Evolutionary conservation across 2,113 vertebrate genomes (phyloP).

Genomic region (Rhegmatorhina hoffmannsi): DNA sequence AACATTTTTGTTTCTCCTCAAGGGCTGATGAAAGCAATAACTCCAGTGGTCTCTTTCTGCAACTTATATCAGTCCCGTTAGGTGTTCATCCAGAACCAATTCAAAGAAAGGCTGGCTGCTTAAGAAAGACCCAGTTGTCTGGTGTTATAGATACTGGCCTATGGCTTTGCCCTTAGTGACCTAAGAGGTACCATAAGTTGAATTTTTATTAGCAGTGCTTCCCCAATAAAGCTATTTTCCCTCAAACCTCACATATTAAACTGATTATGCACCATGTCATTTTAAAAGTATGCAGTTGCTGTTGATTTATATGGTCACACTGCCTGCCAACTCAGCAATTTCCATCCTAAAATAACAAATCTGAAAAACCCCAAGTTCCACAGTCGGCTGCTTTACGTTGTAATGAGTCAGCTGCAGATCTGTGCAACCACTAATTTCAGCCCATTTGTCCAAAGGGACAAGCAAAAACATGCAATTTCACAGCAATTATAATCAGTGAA

Average conservation of each 20-base stretch:
- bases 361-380: not conserved
- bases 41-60: not conserved
- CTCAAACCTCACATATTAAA: slow-evolving; percentile 59
- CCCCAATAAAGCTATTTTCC: slow-evolving; percentile 48
- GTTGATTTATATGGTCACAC: slow-evolving; percentile 60
- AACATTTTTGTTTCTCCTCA: not conserved
- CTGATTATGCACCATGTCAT: slow-evolving; percentile 64
- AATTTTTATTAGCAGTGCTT: slow-evolving; percentile 46
- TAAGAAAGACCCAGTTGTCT: slow-evolving; percentile 31
- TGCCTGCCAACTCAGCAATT: slow-evolving; percentile 63
- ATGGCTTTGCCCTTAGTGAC: slow-evolving; percentile 36
- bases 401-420: slow-evolving; percentile 70
- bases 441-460: slow-evolving; percentile 58
- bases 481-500: slow-evolving; percentile 63
- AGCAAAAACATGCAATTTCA: slow-evolving; percentile 66
- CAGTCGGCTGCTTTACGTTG: slow-evolving; percentile 7
- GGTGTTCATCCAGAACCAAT: slow-evolving; percentile 30
- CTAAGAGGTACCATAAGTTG: not conserved
- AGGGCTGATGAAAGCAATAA: not conserved
- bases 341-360: slow-evolving; percentile 64
- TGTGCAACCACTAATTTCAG: slow-evolving; percentile 61
- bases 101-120: not conserved
- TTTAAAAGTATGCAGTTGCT: slow-evolving; percentile 65
- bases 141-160: not conserved
- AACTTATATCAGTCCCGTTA: not conserved